Percentiles rank a stretch among this genome's conserved stretches.
Conservation (phyloP, 2,113 vertebrate genomes). For the Leptodactylus fuscus region DNA sequence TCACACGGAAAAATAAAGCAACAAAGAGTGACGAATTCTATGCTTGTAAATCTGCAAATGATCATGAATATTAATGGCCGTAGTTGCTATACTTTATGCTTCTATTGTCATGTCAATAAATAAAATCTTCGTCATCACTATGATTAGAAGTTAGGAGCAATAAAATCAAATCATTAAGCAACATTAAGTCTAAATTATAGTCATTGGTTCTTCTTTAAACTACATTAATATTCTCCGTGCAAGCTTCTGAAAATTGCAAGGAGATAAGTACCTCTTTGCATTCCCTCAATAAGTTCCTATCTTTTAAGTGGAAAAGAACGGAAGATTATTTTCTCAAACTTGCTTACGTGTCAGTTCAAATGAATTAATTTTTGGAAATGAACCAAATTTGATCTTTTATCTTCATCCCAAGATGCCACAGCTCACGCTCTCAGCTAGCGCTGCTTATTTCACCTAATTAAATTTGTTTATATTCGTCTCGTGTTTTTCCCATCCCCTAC, state of each 20-base stretch:
- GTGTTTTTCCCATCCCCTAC: constrained; percentile 32
- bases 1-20: too few species aligned
- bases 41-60: background rate
- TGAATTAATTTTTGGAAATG: constrained; percentile 29
- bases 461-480: constrained; percentile 44
- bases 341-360: constrained; percentile 40
- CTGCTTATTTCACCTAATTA: constrained; percentile 47
- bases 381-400: constrained; percentile 43
- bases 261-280: constrained; percentile 25
- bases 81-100: background rate
- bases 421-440: constrained; percentile 2
- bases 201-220: constrained; percentile 28
- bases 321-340: constrained; percentile 35
- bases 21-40: too few species aligned
- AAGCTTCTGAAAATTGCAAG: constrained; percentile 2
- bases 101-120: background rate
- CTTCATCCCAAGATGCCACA: constrained; percentile 23
- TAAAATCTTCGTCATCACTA: background rate
- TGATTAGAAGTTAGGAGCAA: background rate
- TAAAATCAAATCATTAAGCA: constrained; percentile 17
- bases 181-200: constrained; percentile 7
- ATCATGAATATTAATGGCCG: background rate
- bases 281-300: constrained; percentile 33
- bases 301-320: constrained; percentile 20
- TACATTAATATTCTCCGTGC: constrained; percentile 15